These are phyloP conservation scores for Edolisoma coerulescens DNA, from an alignment of 2,113 vertebrate species.

Conservation along the genomic window DNA sequence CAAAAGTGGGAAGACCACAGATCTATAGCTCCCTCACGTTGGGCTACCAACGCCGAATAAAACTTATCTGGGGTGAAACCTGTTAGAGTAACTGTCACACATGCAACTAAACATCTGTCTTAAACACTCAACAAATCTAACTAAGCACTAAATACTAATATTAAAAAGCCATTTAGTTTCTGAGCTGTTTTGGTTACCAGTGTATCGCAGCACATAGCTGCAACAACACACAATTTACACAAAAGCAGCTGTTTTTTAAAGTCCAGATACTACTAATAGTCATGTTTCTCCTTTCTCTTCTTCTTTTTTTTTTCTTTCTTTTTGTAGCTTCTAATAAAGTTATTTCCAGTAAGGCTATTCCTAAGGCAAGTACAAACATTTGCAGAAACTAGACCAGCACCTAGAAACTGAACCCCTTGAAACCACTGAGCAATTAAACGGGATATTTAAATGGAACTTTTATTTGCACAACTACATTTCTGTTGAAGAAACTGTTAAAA, in stretches of 20 bases:
- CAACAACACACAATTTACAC: not conserved
- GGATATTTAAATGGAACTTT: not conserved
- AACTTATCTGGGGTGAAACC: not conserved
- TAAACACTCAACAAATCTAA: not conserved
- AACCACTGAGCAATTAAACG: not conserved
- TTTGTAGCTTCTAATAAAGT: not conserved
- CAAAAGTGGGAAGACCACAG: not conserved
- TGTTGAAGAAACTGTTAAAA: not conserved
- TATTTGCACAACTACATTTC: not conserved
- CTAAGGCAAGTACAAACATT: not conserved
- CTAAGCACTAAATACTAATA: not conserved
- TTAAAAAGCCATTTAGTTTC: not conserved
- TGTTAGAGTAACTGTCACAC: not conserved
- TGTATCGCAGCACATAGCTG: not conserved
- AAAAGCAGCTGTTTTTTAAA: not conserved
- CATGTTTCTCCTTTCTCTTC: not conserved
- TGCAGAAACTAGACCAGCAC: not conserved
- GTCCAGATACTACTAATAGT: not conserved
- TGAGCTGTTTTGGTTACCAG: not conserved
- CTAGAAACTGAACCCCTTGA: not conserved
- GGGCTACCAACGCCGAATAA: accelerated
- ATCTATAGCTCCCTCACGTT: accelerated
- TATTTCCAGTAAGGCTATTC: not conserved
- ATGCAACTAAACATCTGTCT: not conserved
- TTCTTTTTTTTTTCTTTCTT: too few species aligned